These are phyloP conservation scores for Spermophilus dauricus DNA, from an alignment of 2,113 vertebrate genomes.

Conservation along the genomic window DNA sequence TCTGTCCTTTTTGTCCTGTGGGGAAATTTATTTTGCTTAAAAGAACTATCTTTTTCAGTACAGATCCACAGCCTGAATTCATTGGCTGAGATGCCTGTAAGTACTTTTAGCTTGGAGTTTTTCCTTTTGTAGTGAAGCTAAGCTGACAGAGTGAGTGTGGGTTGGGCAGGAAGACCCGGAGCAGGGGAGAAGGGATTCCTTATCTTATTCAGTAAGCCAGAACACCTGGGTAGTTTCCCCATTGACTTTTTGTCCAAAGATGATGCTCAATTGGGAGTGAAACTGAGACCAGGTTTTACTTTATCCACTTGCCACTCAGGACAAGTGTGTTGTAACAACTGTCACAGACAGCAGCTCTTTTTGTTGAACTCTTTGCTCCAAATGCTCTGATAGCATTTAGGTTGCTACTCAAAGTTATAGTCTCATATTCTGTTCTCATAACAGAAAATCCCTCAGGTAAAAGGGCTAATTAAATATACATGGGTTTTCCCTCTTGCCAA, in stretches of 20 bases:
- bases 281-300: background rate
- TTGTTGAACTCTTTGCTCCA: slow-evolving; percentile 26
- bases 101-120: background rate
- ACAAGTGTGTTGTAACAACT: background rate
- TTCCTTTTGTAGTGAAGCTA: background rate
- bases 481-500: slow-evolving; percentile 60
- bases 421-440: slow-evolving; percentile 64
- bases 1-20: background rate
- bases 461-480: slow-evolving; percentile 75
- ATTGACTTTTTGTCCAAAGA: background rate
- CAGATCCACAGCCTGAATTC: background rate
- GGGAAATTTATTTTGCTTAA: background rate
- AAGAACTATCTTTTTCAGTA: background rate
- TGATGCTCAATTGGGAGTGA: background rate
- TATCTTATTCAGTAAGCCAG: background rate
- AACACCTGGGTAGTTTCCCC: background rate
- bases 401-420: slow-evolving; percentile 37
- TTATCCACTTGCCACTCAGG: background rate
- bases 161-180: too few relatives aligned
- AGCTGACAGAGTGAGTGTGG: background rate
- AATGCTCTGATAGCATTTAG: background rate
- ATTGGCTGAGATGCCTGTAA: background rate
- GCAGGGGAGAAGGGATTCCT: too few relatives aligned
- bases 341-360: slow-evolving; percentile 36
- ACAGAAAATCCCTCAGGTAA: slow-evolving; percentile 59